These are phyloP conservation scores for Perdita meconis DNA, from an alignment of 2,888 invertebrate genomes.

Conservation along the genomic window DNA sequence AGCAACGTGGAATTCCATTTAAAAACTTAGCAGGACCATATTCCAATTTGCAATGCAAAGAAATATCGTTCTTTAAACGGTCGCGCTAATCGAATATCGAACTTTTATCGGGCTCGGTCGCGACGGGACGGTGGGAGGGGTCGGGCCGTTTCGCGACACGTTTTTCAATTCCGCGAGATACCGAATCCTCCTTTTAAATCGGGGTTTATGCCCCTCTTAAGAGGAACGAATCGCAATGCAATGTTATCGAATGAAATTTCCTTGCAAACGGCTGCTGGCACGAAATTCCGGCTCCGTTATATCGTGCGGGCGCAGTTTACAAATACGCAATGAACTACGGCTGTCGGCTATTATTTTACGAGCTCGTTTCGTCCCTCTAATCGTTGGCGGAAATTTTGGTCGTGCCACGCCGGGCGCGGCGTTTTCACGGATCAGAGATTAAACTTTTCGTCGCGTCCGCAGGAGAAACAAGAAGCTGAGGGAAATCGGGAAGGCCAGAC, in stretches of 20 bases:
- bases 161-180: constrained; percentile 54
- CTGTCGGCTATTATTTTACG: constrained; percentile 57
- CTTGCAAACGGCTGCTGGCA: constrained; percentile 60
- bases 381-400: constrained; percentile 40
- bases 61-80: constrained; percentile 74
- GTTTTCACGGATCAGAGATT: constrained; percentile 1
- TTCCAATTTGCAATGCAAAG: constrained; percentile 75
- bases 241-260: constrained; percentile 60
- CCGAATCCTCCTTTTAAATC: constrained; percentile 53
- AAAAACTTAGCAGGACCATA: constrained; percentile 63
- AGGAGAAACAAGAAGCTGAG: neutral
- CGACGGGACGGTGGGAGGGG: neutral
- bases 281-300: constrained; percentile 61
- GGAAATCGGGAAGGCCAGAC: constrained; percentile 6
- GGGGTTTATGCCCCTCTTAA: constrained; percentile 55
- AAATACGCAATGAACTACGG: constrained; percentile 43
- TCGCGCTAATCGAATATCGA: constrained; percentile 76
- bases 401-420: neutral
- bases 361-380: constrained; percentile 41
- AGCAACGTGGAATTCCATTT: constrained; percentile 67
- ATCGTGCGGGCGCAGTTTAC: constrained; percentile 56
- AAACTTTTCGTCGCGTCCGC: neutral
- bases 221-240: constrained; percentile 57
- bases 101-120: constrained; percentile 31
- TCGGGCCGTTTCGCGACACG: constrained; percentile 41